phyloP scores from a whole-genome alignment of 1,140 invertebrate species.

The Drosophila micromelanica region DNA sequence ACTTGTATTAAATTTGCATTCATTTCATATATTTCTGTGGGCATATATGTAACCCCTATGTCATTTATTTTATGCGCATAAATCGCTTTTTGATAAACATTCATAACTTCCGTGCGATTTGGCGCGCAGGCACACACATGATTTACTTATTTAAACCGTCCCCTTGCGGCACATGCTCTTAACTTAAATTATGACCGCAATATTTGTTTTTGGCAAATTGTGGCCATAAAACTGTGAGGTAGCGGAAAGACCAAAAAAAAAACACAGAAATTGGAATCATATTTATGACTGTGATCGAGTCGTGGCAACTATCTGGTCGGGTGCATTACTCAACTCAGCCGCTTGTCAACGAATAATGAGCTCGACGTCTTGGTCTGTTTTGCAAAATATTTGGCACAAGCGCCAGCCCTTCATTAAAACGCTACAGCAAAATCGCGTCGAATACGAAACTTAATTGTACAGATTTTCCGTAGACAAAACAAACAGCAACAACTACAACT shows the following conservation, averaged over 20 bases:
- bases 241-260: slow-evolving; percentile 3
- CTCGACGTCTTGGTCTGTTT: slow-evolving; percentile 26
- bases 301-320: not conserved
- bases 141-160: slow-evolving; percentile 44
- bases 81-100: slow-evolving; percentile 72
- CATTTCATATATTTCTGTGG: not conserved
- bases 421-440: slow-evolving; percentile 55
- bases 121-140: slow-evolving; percentile 36
- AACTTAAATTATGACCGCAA: too few relatives aligned
- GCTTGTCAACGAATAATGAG: slow-evolving; percentile 74
- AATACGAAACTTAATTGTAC: slow-evolving; percentile 78
- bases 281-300: slow-evolving; percentile 13
- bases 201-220: slow-evolving; percentile 66
- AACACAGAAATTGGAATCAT: slow-evolving; percentile 8
- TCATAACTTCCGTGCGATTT: slow-evolving; percentile 79
- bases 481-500: slow-evolving; percentile 48
- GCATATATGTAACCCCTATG: slow-evolving; percentile 19
- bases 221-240: slow-evolving; percentile 35
- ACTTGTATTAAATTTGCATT: slow-evolving; percentile 74
- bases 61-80: slow-evolving; percentile 60
- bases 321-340: slow-evolving; percentile 53
- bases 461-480: slow-evolving; percentile 58
- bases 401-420: slow-evolving; percentile 67
- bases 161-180: not conserved
- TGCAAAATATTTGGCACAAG: slow-evolving; percentile 38